Conservation (phyloP, 1,140 invertebrate species). For the Amphibalanus amphitrite region DNA sequence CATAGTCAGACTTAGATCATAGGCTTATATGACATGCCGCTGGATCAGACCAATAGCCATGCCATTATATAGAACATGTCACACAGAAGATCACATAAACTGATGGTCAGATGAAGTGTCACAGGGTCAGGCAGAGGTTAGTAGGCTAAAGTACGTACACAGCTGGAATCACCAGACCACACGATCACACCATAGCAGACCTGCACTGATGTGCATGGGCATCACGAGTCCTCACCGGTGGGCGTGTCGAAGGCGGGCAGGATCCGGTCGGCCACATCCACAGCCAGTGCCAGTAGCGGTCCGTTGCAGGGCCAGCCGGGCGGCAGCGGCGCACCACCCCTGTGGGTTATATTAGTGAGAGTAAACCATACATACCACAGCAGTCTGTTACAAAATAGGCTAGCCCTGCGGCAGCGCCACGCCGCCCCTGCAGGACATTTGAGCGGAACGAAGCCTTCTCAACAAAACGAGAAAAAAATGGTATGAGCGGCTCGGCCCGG, state of each 20-base stretch:
- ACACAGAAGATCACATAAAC: too few relatives aligned
- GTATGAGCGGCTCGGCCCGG: too few relatives aligned
- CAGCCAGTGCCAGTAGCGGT: slow-evolving; percentile 75
- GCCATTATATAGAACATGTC: too few relatives aligned
- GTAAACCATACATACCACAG: too few relatives aligned
- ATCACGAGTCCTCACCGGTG: slow-evolving; percentile 42
- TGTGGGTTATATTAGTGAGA: slow-evolving; percentile 26
- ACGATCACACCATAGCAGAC: too few relatives aligned
- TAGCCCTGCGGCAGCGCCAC: slow-evolving; percentile 60
- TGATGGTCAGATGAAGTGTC: background rate
- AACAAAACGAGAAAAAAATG: too few relatives aligned
- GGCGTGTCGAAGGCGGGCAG: slow-evolving; percentile 75
- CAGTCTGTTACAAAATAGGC: too few relatives aligned
- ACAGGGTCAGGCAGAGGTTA: background rate
- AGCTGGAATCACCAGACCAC: too few relatives aligned
- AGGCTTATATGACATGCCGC: too few relatives aligned
- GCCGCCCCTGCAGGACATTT: slow-evolving; percentile 45
- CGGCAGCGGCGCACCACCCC: slow-evolving; percentile 66
- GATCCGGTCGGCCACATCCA: slow-evolving; percentile 77
- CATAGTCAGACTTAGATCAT: too few relatives aligned
- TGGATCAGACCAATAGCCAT: background rate
- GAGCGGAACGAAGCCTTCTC: too few relatives aligned
- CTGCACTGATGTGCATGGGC: too few relatives aligned
- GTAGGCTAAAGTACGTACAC: background rate
- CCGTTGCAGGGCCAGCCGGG: slow-evolving; percentile 95